Percentiles rank a stretch among this genome's conserved stretches.
phyloP scores from a whole-genome alignment of 2,113 vertebrate genomes.

The Camelus dromedarius region DNA sequence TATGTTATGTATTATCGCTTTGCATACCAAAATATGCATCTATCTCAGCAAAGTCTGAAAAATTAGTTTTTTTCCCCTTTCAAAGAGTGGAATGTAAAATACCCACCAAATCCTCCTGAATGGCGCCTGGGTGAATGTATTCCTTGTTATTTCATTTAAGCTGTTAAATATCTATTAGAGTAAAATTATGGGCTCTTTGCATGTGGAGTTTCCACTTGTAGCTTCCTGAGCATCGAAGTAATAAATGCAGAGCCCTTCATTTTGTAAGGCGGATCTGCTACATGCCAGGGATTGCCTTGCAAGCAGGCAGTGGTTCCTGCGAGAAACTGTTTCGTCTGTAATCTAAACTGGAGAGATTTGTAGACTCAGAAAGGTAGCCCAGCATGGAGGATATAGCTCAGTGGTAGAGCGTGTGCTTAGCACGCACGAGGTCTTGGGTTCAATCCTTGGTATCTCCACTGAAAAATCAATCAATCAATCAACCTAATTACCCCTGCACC shows the following conservation, averaged over 20 bases:
- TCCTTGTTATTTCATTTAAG: slow-evolving; percentile 79
- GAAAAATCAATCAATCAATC: too few species aligned
- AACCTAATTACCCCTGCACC: too few species aligned
- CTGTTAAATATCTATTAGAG: slow-evolving; percentile 79
- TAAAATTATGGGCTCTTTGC: slow-evolving; percentile 78
- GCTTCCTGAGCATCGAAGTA: slow-evolving; percentile 45
- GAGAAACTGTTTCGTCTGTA: background rate
- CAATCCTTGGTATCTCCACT: too few species aligned
- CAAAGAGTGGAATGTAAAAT: slow-evolving; percentile 76
- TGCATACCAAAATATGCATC: slow-evolving; percentile 64
- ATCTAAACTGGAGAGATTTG: background rate
- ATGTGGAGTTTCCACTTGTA: slow-evolving; percentile 46
- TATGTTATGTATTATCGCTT: slow-evolving; percentile 28
- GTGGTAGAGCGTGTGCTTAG: too few species aligned
- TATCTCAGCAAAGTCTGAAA: slow-evolving; percentile 69
- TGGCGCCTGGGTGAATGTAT: slow-evolving; percentile 69
- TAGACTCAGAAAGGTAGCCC: background rate
- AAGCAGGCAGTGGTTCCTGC: background rate
- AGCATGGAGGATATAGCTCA: too few species aligned
- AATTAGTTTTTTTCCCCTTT: slow-evolving; percentile 73
- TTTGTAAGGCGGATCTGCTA: background rate
- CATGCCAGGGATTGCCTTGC: background rate
- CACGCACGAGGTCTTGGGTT: too few species aligned
- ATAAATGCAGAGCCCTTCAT: background rate
- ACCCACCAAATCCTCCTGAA: slow-evolving; percentile 66